These are phyloP conservation scores for Drosophila triauraria DNA, from an alignment of 1,140 invertebrate genomes.

Conservation along the genomic window DNA sequence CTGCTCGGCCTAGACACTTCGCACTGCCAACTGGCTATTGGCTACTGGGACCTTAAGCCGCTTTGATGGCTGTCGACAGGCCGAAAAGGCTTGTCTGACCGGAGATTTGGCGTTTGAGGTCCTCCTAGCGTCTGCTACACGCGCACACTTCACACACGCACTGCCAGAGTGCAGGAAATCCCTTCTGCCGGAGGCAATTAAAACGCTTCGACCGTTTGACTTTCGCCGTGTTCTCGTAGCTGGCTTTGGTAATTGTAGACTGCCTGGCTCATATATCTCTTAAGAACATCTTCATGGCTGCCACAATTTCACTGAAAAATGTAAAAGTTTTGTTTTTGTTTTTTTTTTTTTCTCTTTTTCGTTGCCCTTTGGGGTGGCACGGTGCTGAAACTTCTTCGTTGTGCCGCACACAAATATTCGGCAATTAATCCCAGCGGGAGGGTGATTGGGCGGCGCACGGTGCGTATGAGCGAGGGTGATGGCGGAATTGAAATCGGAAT, in stretches of 20 bases:
- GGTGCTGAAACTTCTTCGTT: slow-evolving; percentile 8
- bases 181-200: slow-evolving; percentile 67
- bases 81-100: slow-evolving; percentile 40
- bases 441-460: slow-evolving; percentile 31
- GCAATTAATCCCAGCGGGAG: slow-evolving; percentile 58
- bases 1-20: slow-evolving; percentile 20
- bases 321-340: slow-evolving; percentile 16
- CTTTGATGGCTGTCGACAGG: slow-evolving; percentile 50
- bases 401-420: slow-evolving; percentile 61
- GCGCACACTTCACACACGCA: slow-evolving; percentile 36
- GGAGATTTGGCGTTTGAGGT: slow-evolving; percentile 42
- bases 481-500: slow-evolving; percentile 58
- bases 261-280: slow-evolving; percentile 21
- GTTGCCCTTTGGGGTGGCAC: slow-evolving; percentile 1
- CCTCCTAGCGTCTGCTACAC: slow-evolving; percentile 25
- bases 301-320: slow-evolving; percentile 48
- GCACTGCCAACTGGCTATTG: slow-evolving; percentile 21
- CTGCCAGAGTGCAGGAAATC: slow-evolving; percentile 49
- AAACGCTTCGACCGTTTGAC: slow-evolving; percentile 61
- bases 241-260: slow-evolving; percentile 42
- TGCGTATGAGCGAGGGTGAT: slow-evolving; percentile 39
- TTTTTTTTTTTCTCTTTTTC: too few species aligned
- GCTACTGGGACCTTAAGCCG: slow-evolving; percentile 41
- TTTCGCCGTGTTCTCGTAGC: slow-evolving; percentile 34
- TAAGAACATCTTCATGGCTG: slow-evolving; percentile 4